Evolutionary conservation across 2,797 vertebrate genomes (phyloP), one percentile per base, ranked within the genome.

Genomic region (Periparus ater): DNA sequence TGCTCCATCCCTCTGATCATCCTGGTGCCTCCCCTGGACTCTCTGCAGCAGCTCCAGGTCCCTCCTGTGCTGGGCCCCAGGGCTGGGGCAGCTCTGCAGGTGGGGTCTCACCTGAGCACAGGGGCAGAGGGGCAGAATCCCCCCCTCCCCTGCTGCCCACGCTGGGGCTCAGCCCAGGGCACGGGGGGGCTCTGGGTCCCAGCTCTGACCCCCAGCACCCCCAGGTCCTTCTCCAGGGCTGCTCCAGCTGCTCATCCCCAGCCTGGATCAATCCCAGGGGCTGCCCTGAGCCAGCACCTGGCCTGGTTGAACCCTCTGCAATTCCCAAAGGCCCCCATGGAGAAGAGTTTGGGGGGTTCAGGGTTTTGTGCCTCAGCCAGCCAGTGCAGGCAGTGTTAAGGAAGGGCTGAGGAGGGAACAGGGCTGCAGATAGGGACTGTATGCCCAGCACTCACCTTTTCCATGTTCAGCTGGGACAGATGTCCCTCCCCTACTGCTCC

Each of bases 221-320:
- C 66, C 66, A 51, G 27, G 0, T 16, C 50, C 51, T 65, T 44
- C 66, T 50, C 34, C 74, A 62, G 73, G 58, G 66, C 75, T 78
- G 57, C 65, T 62, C 73, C 55, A 34, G 21, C 55, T 57, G 60
- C 85, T 51, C 29, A 45, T 25, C 9, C 60, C 40, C 76, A 57
- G 76, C 47, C 53, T 60, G 53, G 61, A 22, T 1, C 2, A 3
- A 66, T 6, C 36, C 45, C 1, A 0, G 30, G 58, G 2, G 3
- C 2, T 72, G 15, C 8, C 48, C 50, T 16, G 7, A 48, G 1
- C 26, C 42, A 73, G 53, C 47, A 30, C 29, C 7, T 16, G 61
- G 21, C 30, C 34, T 19, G 15, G 38, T 36, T 18, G 8, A 67
- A 36, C 6, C 15, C 44, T 40, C 1, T 7, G 34, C 0, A 1